These are phyloP conservation scores for Malacoctenus gilli DNA, from an alignment of 2,797 vertebrate genomes.

Conservation along the genomic window DNA sequence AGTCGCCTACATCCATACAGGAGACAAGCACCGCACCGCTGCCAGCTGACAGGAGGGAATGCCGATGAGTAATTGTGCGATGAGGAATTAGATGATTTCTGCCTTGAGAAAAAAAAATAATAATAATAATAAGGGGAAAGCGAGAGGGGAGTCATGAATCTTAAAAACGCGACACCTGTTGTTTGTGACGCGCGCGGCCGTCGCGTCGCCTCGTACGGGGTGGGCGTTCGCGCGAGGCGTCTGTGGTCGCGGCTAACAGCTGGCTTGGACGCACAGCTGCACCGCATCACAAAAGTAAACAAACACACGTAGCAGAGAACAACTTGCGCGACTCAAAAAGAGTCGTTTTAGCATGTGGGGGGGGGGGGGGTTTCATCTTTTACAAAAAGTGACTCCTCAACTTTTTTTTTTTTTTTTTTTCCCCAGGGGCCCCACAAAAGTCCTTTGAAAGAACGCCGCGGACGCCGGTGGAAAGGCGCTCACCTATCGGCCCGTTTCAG, in stretches of 20 bases:
- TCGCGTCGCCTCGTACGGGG: neutral
- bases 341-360: too few species aligned
- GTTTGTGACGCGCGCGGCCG: neutral
- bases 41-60: conserved; percentile 24
- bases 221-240: neutral
- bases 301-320: neutral
- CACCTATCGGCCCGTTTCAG: too few species aligned
- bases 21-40: conserved; percentile 19
- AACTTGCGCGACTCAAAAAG: too few species aligned
- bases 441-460: too few species aligned
- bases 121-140: neutral
- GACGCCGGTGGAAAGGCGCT: too few species aligned
- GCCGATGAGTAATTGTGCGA: neutral
- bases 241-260: neutral
- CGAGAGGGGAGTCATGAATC: conserved; percentile 10
- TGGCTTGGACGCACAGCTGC: neutral
- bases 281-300: neutral
- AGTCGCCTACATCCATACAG: conserved; percentile 39
- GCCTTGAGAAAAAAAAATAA: neutral
- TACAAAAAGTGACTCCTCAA: too few species aligned
- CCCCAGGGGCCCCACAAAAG: too few species aligned
- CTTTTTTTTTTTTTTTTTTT: too few species aligned
- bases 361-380: too few species aligned
- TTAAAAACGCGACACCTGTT: conserved; percentile 6
- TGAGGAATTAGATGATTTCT: conserved; percentile 8